Evolutionary conservation across 37 sponge, comb jelly and placozoan species (phyloP), one percentile per base, ranked within the genome.

Genomic region (Eunapius fragilis): DNA sequence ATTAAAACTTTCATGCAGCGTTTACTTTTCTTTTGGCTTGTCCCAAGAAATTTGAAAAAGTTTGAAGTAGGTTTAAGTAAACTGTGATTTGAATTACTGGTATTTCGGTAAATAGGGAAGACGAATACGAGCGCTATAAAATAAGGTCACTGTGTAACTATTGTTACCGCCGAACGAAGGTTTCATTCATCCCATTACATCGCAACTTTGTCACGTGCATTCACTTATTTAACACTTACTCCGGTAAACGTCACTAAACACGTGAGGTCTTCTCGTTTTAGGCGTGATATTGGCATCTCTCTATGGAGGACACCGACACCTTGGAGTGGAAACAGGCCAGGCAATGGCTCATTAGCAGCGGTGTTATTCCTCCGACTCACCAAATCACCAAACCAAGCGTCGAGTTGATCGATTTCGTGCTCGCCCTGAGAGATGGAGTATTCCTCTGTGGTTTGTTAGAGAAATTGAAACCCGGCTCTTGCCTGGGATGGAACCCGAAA

Each of bases 261-360:
- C 47, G 47, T 45, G 47, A 45, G 47, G 47, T 45, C 47, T 45
- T 45, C 47, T 45, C 9, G 47, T 11, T 9, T 45, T 45, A 9
- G 47, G 47, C 47, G 47, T 45, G 47, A 45, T 4, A 45, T 45
- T 45, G 47, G 47, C 47, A 45, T 45, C 47, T 45, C 6, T 26
- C 72, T 71, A 89, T 80, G 80, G 80, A 80, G 14, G 70, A 24
- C 22, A 77, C 69, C 3, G 77, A 81, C 25, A 38, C 77, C 7
- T 75, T 82, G 72, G 95, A 97, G 31, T 97, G 97, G 97, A 76
- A 82, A 25, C 88, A 88, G 72, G 95, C 97, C 23, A 82, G 95
- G 26, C 95, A 97, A 76, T 97, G 94, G 93, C 93, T 97, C 37
- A 94, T 97, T 34, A 86, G 79, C 75, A 86, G 88, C 50, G 93